Evolutionary conservation across 2,797 vertebrate genomes (phyloP).

Genomic region (Florisuga fusca): DNA sequence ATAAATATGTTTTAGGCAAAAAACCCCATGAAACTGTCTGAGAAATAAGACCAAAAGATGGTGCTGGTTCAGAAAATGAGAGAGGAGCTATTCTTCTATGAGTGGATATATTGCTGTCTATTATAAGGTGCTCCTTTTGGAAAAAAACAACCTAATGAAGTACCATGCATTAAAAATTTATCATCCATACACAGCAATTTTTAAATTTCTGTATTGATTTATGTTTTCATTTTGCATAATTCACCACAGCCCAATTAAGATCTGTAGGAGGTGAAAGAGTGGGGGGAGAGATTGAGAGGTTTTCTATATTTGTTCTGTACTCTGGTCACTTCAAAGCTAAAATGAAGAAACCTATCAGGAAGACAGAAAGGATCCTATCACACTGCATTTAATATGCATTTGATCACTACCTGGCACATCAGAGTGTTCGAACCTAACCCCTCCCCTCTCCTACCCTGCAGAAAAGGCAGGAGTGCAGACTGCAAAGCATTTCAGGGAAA

Average conservation of each 20-base stretch:
- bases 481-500: neutral
- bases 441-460: neutral
- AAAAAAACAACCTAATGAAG: conserved; percentile 15
- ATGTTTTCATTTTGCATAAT: conserved; percentile 2
- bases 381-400: neutral
- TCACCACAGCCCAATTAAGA: neutral
- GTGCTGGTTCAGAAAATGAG: neutral
- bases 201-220: neutral
- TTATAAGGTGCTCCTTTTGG: neutral
- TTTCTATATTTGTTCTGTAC: neutral
- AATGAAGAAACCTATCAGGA: neutral
- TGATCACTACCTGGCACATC: neutral
- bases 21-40: accelerated
- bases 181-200: neutral
- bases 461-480: neutral
- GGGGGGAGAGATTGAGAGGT: neutral
- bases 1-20: neutral
- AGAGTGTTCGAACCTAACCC: neutral
- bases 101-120: neutral
- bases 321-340: neutral
- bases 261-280: accelerated
- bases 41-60: neutral
- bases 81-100: neutral
- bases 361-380: neutral
- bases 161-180: neutral